Evolutionary conservation across 2,888 invertebrate species (phyloP).

Genomic region (Athalia rosae): DNA sequence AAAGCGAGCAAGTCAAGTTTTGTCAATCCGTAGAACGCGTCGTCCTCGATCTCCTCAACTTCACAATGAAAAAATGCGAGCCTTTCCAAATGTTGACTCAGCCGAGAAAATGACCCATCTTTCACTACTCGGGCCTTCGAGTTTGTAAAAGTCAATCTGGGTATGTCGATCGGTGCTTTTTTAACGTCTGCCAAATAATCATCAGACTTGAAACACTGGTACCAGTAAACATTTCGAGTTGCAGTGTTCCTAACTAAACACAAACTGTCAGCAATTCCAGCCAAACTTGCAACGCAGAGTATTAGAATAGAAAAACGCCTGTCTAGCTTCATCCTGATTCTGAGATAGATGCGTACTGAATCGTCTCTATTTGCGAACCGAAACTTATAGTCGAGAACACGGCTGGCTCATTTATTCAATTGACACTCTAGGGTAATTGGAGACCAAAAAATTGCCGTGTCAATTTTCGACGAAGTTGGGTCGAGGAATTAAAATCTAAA

Average conservation of each 20-base stretch:
- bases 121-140: constrained; percentile 7
- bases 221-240: constrained; percentile 10
- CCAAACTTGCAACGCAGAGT: neutral
- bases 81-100: constrained; percentile 15
- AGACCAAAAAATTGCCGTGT: too few species aligned
- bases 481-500: too few species aligned
- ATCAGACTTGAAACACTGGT: constrained; percentile 27
- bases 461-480: too few species aligned
- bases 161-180: constrained; percentile 27
- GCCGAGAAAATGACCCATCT: constrained; percentile 16
- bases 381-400: neutral
- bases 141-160: constrained; percentile 22
- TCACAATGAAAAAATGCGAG: constrained; percentile 30
- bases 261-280: neutral
- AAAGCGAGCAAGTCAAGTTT: constrained; percentile 22
- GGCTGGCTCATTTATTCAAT: constrained; percentile 4
- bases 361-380: constrained; percentile 4
- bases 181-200: constrained; percentile 35
- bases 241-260: constrained; percentile 27
- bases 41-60: constrained; percentile 49
- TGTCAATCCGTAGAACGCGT: constrained; percentile 46
- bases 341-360: constrained; percentile 9
- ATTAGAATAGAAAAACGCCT: neutral
- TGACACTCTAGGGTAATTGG: neutral
- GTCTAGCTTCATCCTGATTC: constrained; percentile 24